Conservation (phyloP, 1,140 invertebrate genomes). For the Drosophila tsacasi region DNA sequence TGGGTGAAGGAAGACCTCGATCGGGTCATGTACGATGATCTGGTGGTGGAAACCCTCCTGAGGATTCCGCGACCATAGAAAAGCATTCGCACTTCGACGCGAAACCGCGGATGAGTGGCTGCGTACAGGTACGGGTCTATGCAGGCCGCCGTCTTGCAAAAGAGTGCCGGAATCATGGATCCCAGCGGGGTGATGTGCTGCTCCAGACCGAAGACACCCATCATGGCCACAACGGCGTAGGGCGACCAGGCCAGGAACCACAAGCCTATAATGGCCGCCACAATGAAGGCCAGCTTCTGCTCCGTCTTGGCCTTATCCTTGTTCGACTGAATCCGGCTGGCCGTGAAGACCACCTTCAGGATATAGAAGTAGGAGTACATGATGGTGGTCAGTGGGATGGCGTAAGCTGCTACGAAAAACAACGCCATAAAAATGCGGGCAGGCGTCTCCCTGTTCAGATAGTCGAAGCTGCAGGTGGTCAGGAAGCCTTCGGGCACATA, state of each 20-base stretch:
- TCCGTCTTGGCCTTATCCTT: conserved; percentile 89
- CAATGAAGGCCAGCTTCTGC: conserved; percentile 88
- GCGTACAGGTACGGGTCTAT: conserved; percentile 92
- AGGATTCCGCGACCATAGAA: conserved; percentile 64
- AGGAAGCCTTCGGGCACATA: conserved; percentile 93
- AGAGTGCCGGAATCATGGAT: conserved; percentile 91
- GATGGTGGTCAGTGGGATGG: conserved; percentile 89
- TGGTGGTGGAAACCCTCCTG: conserved; percentile 66
- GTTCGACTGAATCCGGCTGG: conserved; percentile 86
- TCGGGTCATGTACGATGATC: conserved; percentile 74
- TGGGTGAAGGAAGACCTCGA: conserved; percentile 71
- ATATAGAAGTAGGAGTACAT: conserved; percentile 90
- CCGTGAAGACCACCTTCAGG: conserved; percentile 87
- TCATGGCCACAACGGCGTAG: conserved; percentile 90
- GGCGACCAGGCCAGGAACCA: conserved; percentile 93
- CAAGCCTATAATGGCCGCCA: conserved; percentile 88
- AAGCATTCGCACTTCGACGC: conserved; percentile 86
- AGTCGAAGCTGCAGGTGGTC: conserved; percentile 93
- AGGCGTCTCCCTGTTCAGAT: conserved; percentile 87
- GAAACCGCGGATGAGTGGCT: conserved; percentile 89
- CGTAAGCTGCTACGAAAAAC: conserved; percentile 90
- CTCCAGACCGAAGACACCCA: conserved; percentile 89
- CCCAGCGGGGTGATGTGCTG: conserved; percentile 88
- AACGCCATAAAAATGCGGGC: conserved; percentile 88
- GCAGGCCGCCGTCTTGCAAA: conserved; percentile 91